Evolutionary conservation across 2,888 invertebrate genomes (phyloP).

Genomic region (Troides aeacus): DNA sequence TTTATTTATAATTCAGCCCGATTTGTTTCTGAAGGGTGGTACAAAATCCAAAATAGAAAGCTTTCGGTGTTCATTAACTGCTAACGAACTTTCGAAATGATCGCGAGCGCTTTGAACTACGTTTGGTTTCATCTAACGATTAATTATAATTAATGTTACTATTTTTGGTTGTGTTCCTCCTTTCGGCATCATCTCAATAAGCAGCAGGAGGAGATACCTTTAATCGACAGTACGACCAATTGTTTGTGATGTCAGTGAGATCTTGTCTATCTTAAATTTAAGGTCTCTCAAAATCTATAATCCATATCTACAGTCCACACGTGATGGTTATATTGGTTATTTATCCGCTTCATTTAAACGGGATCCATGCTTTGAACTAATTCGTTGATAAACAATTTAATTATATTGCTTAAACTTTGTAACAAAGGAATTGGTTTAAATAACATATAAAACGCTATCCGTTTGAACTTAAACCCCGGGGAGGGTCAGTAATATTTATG

Average conservation of each 20-base stretch:
- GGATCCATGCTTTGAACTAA: constrained; percentile 60
- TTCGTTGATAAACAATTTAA: constrained; percentile 41
- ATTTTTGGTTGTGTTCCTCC: constrained; percentile 28
- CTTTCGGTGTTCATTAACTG: constrained; percentile 28
- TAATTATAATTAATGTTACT: constrained; percentile 17
- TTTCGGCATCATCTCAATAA: constrained; percentile 7
- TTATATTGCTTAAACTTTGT: constrained; percentile 20
- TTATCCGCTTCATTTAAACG: constrained; percentile 55
- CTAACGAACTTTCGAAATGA: constrained; percentile 23
- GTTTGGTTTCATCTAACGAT: constrained; percentile 26
- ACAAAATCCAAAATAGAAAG: constrained; percentile 28
- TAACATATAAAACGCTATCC: constrained; percentile 56
- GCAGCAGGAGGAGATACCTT: too few species aligned
- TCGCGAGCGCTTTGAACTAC: constrained; percentile 25
- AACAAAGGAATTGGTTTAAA: constrained; percentile 46
- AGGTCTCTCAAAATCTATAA: background rate
- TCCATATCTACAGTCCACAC: constrained; percentile 17
- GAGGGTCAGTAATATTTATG: background rate
- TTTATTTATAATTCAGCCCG: constrained; percentile 19
- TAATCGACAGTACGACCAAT: too few species aligned
- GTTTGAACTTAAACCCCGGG: constrained; percentile 43
- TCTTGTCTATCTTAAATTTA: background rate
- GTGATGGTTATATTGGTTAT: constrained; percentile 45
- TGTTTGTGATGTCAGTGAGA: background rate
- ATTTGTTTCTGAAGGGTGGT: constrained; percentile 23